These are phyloP conservation scores for Holocentrus rufus DNA, from an alignment of 2,797 vertebrate genomes.

Conservation along the genomic window DNA sequence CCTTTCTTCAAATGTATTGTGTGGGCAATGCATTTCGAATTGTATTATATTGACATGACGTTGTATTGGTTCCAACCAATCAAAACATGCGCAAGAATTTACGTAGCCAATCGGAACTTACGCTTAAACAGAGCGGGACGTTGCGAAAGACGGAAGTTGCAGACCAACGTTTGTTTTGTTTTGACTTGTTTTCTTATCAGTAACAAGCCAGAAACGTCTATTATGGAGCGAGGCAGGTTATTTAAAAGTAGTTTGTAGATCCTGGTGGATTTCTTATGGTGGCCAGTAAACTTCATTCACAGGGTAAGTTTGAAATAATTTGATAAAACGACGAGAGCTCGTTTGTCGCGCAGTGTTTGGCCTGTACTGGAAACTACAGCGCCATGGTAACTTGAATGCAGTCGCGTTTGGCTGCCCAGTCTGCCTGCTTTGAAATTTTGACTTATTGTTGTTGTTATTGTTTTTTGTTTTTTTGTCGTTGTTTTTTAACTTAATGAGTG, in stretches of 20 bases:
- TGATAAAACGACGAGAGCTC: not conserved
- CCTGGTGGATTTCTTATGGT: not conserved
- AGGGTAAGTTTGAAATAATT: slow-evolving; percentile 55
- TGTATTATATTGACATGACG: not conserved
- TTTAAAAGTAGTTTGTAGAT: not conserved
- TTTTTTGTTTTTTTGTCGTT: too few species aligned
- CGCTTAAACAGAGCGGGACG: slow-evolving; percentile 66
- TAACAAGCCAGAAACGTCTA: not conserved
- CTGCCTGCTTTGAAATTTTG: too few species aligned
- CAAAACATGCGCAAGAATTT: not conserved
- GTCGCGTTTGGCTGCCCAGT: not conserved
- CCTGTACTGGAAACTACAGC: not conserved
- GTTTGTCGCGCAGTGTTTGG: slow-evolving; percentile 8
- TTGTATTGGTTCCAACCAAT: slow-evolving; percentile 44
- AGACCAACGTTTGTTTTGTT: not conserved
- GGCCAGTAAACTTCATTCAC: not conserved
- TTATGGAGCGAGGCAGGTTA: not conserved
- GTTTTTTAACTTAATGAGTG: too few species aligned
- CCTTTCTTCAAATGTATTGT: too few species aligned
- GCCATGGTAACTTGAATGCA: not conserved
- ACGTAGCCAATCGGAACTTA: slow-evolving; percentile 71
- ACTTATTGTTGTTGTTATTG: too few species aligned
- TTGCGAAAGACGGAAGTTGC: slow-evolving; percentile 68
- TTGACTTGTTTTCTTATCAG: not conserved
- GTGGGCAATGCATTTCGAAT: slow-evolving; percentile 49